Evolutionary conservation across 2,797 vertebrate species (phyloP).

Genomic region (Emydoidea blandingii): DNA sequence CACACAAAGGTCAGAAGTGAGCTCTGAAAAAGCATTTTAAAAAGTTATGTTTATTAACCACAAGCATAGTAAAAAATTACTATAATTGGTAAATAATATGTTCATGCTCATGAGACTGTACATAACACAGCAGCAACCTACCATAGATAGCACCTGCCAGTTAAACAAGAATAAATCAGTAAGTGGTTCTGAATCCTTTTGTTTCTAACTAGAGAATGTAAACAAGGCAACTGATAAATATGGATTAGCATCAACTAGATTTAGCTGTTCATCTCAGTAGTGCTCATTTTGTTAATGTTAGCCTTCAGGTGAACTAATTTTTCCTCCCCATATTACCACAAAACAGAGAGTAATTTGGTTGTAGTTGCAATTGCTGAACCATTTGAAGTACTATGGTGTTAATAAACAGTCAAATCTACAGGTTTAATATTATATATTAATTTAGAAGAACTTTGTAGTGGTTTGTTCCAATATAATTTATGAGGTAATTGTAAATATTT

Average conservation of each 20-base stretch:
- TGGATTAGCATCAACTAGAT: background rate
- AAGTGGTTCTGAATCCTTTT: background rate
- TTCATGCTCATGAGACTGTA: background rate
- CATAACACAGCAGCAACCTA: background rate
- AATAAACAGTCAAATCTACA: background rate
- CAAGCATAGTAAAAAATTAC: background rate
- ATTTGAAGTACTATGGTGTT: background rate
- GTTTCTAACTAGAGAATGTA: background rate
- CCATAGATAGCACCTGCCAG: background rate
- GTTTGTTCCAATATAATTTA: background rate
- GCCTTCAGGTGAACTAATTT: background rate
- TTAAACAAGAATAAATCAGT: background rate
- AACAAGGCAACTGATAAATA: background rate
- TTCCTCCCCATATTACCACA: too few relatives aligned
- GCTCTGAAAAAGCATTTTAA: background rate
- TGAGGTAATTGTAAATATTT: background rate
- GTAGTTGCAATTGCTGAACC: background rate
- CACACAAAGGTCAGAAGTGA: background rate
- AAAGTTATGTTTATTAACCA: background rate
- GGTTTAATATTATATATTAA: background rate
- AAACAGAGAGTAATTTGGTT: background rate
- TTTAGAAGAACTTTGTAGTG: background rate
- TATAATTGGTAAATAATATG: background rate
- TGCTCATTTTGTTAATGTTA: background rate
- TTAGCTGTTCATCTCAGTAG: background rate